Evolutionary conservation across 2,888 invertebrate genomes (phyloP).

Genomic region (Sturmia bella): DNA sequence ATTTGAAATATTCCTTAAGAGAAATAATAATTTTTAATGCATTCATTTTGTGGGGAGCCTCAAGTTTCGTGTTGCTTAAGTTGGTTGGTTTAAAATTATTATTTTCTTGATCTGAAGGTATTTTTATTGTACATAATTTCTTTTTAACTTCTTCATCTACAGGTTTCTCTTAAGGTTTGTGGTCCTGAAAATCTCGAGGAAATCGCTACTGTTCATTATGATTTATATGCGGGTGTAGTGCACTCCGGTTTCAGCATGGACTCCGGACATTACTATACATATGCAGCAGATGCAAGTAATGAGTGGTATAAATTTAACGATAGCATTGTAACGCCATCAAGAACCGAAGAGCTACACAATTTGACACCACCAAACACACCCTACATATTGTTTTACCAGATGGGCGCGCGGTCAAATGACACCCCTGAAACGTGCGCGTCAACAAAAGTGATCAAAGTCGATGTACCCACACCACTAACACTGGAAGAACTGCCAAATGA

Average conservation of each 20-base stretch:
- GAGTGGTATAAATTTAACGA: constrained; percentile 93
- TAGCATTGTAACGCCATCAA: constrained; percentile 85
- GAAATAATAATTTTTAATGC: no score
- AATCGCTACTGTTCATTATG: constrained; percentile 84
- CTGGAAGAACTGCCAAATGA: constrained; percentile 79
- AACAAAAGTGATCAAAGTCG: constrained; percentile 77
- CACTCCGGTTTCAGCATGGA: constrained; percentile 92
- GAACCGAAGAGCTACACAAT: constrained; percentile 85
- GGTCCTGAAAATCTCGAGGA: constrained; percentile 78
- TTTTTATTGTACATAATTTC: no score
- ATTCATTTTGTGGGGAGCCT: no score
- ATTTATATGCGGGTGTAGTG: constrained; percentile 91
- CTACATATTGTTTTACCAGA: constrained; percentile 90
- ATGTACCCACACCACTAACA: constrained; percentile 75
- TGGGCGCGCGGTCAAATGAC: constrained; percentile 79
- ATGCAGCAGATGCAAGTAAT: constrained; percentile 85
- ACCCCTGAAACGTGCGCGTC: constrained; percentile 72
- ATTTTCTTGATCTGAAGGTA: no score
- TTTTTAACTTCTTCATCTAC: not conserved
- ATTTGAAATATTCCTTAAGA: no score
- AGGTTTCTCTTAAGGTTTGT: constrained; percentile 82
- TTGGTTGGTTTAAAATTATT: no score
- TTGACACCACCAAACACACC: constrained; percentile 89
- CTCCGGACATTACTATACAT: constrained; percentile 94
- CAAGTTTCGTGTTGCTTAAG: no score